Base-by-base conservation (phyloP, 2,113 vertebrate species). In the Ceyx melanurus region DNA sequence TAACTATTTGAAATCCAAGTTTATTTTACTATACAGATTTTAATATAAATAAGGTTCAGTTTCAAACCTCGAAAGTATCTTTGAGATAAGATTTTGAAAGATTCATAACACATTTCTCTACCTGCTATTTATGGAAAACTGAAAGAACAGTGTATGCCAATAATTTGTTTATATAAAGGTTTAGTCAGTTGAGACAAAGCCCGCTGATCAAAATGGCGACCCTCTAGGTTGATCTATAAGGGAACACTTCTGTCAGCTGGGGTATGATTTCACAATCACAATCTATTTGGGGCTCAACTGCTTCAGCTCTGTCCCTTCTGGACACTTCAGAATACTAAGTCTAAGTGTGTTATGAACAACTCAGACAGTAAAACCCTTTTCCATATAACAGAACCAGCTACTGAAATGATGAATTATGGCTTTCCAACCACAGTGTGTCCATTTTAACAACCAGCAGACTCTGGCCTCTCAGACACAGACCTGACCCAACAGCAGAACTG, bases 371-470 rank as follows among this genome's bases (percentile, higher is more conserved):
- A 82, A 82, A 74, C 9, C 4, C 37, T 28, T 2, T 33, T 64
- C 50, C 46, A 9, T 4, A 1, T 9, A 56, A n/a, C 5, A 56
- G 75, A 64, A 14, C 2, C 22, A 51, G 33, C 6, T 0, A 12
- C 5, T 19, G 21, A 23, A 25, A 64, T 66, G 29, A 23, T 17
- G 60, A 83, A 9, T 1, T 1, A 22, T 10, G 16, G 26, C 7
- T 17, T 40, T 26, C 40, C 43, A 23, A 45, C 21, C 21, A 6
- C 12, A 40, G 29, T 0, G 0, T 13, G 33, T 5, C 28, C 9
- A 1, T 35, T 23, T 53, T 15, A 73, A 29, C 29, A 82, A 10
- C 42, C 64, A 64, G 6, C 6, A 46, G 42, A n/a, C 62, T 66
- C 65, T n/a, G 51, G 33, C 31, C 46, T 67, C 80, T 58, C 78